Base-by-base conservation (phyloP, 1,140 invertebrate species). In the Delia radicum region DNA sequence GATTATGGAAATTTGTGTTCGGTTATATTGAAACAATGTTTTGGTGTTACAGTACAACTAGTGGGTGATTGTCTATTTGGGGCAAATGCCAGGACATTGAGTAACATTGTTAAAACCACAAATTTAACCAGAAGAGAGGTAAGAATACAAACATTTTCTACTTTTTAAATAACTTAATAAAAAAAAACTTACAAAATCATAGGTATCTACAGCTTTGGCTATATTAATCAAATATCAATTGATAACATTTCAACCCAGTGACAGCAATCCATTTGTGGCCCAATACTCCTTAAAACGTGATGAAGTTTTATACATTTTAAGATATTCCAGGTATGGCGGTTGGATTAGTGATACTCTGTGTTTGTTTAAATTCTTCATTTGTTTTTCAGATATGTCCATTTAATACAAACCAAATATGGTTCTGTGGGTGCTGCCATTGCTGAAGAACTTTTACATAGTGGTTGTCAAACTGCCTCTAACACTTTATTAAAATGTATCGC, bases 141-240 rank as follows among this genome's bases (percentile, higher is more conserved):
- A 87, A 78, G 37, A 80, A 73, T 65, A 33, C 71, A 5, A 29
- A 26, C n/a, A 61, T n/a, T 7, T 37, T 37, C 8, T 37, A 27
- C 13, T n/a, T n/a, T n/a, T n/a, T n/a, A n/a, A 33, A 33, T 26
- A 7, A n/a, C n/a, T 62, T 31, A 10, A 67, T 27, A 26, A 28
- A 73, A 28, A n/a, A 18, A 18, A 13, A 31, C 18, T 4, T 13
- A 48, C 26, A 80, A n/a, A n/a, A n/a, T n/a, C 26, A 26, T 80
- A 93, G 93, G 89, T 94, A 0, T 92, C 93, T 79, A 91, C 93
- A 83, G 90, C 91, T 18, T 80, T 97, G 33, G 89, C 91, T 75
- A 89, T 94, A 61, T 87, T 96, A 12, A 91, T 96, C 12, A 94
- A 95, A 82, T 94, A 93, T 87, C 91, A 92, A 61, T 88, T 96